Evolutionary conservation across 2,888 invertebrate genomes (phyloP), one percentile per base, ranked within the genome.

Genomic region (Dynastes maya): DNA sequence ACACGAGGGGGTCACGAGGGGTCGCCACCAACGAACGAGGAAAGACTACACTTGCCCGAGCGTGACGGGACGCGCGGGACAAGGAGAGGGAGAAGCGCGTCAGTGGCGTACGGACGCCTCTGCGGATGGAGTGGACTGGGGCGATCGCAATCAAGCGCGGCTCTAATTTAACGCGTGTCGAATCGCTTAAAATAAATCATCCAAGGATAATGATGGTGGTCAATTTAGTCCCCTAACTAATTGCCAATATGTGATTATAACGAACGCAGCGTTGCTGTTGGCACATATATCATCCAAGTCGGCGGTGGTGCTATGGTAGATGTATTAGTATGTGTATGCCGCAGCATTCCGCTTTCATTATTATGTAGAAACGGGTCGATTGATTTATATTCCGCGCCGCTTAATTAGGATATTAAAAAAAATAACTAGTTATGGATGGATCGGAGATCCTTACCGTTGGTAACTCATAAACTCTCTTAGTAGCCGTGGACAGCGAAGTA

Each of bases 191-290:
- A 88, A 88, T 88, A 88, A 88, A 88, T 88, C 88, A 88, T 87
- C 88, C 87, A 87, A 87, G 87, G 86, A 88, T 88, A 88, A 88
- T 88, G 88, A 88, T 85, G 88, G 86, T 86, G 88, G 88, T 88
- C 88, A 88, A 88, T 88, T 88, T 88, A 87, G 88, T 87, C 87
- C 87, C 86, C 87, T 86, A 88, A 88, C 88, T 88, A 88, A 88
- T 88, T 88, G 88, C 87, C 88, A 88, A 88, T 88, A 88, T 88
- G 88, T 87, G 87, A 88, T 88, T 88, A 88, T 88, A 88, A 87
- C 88, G 86, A 88, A 88, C 87, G 85, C 83, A 84, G 85, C 85
- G 83, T 85, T 83, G 84, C 84, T 82, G 83, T 83, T 83, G 81
- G 83, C 84, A 84, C 85, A 86, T 88, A 87, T 86, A 88, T 87